phyloP scores from a whole-genome alignment of 35 echinoderm and acorn worm species.

The Diadema setosum region DNA sequence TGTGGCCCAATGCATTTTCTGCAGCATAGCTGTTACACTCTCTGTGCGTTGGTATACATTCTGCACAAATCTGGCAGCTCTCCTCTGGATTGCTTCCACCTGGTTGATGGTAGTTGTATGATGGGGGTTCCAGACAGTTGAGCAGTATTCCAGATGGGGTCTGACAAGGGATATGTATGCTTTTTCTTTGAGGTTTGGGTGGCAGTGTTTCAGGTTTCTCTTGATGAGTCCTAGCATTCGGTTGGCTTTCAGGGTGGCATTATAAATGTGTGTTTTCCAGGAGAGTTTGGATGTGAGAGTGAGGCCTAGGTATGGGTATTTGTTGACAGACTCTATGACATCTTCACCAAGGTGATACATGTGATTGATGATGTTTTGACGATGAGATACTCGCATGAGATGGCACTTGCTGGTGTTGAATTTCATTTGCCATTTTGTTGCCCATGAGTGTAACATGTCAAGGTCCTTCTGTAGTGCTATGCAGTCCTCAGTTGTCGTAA shows the following conservation, averaged over 20 bases:
- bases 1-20: constrained; percentile 1
- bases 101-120: constrained; percentile 19
- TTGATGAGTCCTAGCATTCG: neutral
- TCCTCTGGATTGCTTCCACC: constrained; percentile 41
- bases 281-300: constrained; percentile 27
- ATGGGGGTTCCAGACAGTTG: constrained; percentile 44
- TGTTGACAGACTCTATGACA: neutral
- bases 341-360: neutral
- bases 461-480: neutral
- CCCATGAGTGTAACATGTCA: neutral
- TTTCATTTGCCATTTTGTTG: constrained; percentile 36
- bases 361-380: neutral
- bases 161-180: constrained; percentile 12
- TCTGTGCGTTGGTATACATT: neutral
- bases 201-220: neutral
- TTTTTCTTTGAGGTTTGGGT: constrained; percentile 5
- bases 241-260: too few relatives aligned
- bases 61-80: constrained; percentile 17
- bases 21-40: neutral
- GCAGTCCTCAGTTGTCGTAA: neutral
- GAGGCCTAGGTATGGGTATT: constrained; percentile 8
- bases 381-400: constrained; percentile 42
- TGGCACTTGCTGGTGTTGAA: constrained; percentile 28
- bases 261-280: constrained; percentile 24
- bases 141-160: constrained; percentile 40